Evolutionary conservation across 2,113 vertebrate species (phyloP).

Genomic region (Lanius ludovicianus): DNA sequence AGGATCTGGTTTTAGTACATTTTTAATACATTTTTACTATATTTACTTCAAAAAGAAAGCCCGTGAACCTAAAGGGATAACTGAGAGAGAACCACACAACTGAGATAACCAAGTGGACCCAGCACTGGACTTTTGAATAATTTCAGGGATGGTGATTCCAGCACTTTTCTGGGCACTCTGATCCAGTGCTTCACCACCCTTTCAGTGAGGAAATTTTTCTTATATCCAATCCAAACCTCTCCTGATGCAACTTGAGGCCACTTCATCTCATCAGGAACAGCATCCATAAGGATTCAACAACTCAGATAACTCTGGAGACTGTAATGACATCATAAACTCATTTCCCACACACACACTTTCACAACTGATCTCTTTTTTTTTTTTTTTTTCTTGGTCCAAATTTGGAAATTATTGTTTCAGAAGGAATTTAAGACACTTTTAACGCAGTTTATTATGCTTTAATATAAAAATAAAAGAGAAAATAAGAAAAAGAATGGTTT

Average conservation of each 20-base stretch:
- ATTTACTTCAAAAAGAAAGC: background rate
- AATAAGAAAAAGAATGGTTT: background rate
- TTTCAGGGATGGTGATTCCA: background rate
- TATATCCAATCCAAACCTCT: background rate
- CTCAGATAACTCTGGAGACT: background rate
- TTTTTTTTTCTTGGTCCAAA: background rate
- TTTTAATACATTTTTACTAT: background rate
- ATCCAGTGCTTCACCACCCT: background rate
- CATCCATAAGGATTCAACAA: background rate
- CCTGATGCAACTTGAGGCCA: background rate
- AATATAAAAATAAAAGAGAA: background rate
- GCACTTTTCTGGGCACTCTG: background rate
- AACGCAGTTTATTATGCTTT: background rate
- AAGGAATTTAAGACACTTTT: background rate
- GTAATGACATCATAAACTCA: background rate
- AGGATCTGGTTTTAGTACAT: background rate
- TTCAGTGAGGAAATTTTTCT: background rate
- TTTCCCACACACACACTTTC: background rate
- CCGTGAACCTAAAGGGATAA: fast-evolving
- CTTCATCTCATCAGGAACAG: background rate
- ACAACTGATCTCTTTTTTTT: background rate
- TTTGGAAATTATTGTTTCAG: background rate
- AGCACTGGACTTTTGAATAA: background rate
- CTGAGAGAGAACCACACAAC: background rate
- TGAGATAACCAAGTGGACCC: background rate